phyloP scores from a whole-genome alignment of 2,797 vertebrate genomes.

The Numenius phaeopus region DNA sequence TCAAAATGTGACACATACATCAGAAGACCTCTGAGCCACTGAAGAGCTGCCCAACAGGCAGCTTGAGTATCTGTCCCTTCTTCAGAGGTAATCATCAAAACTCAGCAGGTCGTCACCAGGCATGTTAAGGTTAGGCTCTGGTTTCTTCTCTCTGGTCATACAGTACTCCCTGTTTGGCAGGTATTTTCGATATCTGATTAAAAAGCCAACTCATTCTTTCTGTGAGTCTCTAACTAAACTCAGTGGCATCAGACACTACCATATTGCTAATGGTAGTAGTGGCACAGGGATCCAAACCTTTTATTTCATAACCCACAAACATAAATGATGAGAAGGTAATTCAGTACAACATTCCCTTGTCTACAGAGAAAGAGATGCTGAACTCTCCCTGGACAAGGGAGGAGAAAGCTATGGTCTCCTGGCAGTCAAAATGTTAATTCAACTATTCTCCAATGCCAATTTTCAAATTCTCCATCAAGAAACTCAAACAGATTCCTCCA shows the following conservation, averaged over 20 bases:
- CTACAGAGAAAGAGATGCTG: neutral
- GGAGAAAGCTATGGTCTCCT: neutral
- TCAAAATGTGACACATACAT: neutral
- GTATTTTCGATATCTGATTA: neutral
- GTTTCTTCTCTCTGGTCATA: neutral
- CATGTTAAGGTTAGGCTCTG: neutral
- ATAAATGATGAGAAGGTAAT: neutral
- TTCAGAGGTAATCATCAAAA: slow-evolving; percentile 5
- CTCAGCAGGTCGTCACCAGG: neutral
- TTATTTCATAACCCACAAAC: neutral
- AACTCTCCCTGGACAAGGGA: neutral
- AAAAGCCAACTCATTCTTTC: neutral
- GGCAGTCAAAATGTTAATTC: neutral
- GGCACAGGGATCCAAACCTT: neutral
- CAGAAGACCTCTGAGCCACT: neutral
- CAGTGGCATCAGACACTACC: neutral
- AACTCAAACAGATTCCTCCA: neutral
- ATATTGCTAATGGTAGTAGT: neutral
- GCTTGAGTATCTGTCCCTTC: neutral
- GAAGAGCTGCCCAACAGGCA: neutral
- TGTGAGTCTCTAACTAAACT: neutral
- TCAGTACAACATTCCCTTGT: neutral
- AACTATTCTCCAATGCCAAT: neutral
- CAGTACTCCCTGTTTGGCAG: neutral
- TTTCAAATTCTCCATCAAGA: neutral